Evolutionary conservation across 2,888 invertebrate genomes (phyloP), one percentile per base, ranked within the genome.

Genomic region (Pilophorus perplexus): DNA sequence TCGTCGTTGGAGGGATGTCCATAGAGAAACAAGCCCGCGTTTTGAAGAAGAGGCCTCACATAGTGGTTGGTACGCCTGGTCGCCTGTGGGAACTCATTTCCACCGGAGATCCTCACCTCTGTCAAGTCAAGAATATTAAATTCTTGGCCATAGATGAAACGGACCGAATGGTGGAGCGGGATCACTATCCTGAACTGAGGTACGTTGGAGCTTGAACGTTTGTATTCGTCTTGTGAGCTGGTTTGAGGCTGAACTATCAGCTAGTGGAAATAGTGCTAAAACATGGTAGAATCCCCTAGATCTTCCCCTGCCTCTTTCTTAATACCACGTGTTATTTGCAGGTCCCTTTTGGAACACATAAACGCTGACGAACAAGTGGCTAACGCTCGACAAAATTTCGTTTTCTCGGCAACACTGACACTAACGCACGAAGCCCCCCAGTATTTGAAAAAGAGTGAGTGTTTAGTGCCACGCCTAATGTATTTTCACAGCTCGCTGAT

Each of bases 121-220:
- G 83, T 69, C 86, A 89, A 75, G 76, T 93, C 14, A 79, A 85
- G 69, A 80, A 84, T 57, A 84, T 91, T 48, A 86, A 82, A 75
- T 93, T 86, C 77, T 79, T 99, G 69, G 96, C 93, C 0, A 91
- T 98, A 72, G 99, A 99, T 77, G 99, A 99, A 80, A 97, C 98
- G 0, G 99, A 99, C 78, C 84, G 99, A 68, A 98, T 99, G 98
- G 80, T 98, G 14, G 98, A 99, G 76, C 87, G 86, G 71, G 94
- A 94, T 0, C 98, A 99, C 76, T 99, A 98, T 77, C 87, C 90
- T 71, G 98, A 99, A 78, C 77, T 99, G 1, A 84, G 88, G 62
- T 62, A 22, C n/a, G 20, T 48, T 23, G n/a, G 14, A 5, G 42
- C 8, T 42, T 42, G 42, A 42, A 8, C 6, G 6, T 8, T 33